These are phyloP conservation scores for Neotoxoptera formosana DNA, from an alignment of 1,140 invertebrate species.

Conservation along the genomic window DNA sequence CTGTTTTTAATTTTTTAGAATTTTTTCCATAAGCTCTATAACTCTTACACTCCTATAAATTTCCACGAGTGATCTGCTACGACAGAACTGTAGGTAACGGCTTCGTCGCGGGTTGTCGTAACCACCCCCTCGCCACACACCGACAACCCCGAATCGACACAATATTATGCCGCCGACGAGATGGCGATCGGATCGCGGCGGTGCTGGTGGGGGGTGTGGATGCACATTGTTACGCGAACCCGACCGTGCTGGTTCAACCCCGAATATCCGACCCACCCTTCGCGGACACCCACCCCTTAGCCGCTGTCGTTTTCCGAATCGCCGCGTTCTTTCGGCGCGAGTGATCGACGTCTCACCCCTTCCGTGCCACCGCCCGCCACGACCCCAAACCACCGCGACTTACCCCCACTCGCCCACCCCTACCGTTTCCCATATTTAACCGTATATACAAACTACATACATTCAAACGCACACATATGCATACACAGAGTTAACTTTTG, in stretches of 20 bases:
- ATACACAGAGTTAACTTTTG: not conserved
- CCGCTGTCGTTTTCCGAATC: not conserved
- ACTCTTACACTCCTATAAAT: too few relatives aligned
- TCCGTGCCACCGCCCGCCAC: too few relatives aligned
- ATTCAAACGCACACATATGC: not conserved
- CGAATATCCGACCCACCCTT: not conserved
- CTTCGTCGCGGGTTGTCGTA: not conserved
- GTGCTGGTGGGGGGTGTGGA: too few relatives aligned
- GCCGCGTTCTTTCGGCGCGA: not conserved
- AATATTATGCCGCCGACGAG: not conserved
- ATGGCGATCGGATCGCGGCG: not conserved
- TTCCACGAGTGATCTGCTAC: not conserved
- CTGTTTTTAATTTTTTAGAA: not conserved
- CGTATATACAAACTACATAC: not conserved
- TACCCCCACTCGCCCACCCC: not conserved
- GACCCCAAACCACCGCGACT: not conserved
- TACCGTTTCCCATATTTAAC: not conserved
- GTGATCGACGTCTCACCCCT: not conserved
- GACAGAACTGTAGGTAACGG: not conserved
- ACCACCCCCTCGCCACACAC: fast-evolving
- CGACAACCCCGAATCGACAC: not conserved
- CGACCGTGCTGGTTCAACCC: not conserved
- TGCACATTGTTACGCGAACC: not conserved
- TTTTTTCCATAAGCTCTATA: too few relatives aligned
- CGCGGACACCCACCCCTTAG: not conserved